Conservation (phyloP, 1,140 invertebrate genomes). For the Nephila pilipes region DNA sequence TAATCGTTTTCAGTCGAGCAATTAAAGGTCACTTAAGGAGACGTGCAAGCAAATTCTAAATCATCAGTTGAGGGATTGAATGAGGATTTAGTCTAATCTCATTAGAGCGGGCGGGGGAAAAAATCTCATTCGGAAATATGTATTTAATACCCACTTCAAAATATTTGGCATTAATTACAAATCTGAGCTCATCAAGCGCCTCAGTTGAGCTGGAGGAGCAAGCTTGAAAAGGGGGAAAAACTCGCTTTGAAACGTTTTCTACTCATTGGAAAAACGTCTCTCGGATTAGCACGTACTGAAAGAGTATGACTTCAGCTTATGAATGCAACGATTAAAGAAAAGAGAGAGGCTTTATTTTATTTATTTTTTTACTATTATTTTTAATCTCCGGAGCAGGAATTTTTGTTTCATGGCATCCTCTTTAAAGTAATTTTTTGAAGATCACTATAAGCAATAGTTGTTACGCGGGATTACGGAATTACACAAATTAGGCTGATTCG, state of each 20-base stretch:
- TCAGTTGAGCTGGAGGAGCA: background rate
- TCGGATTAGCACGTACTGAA: slow-evolving; percentile 4
- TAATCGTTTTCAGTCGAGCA: slow-evolving; percentile 25
- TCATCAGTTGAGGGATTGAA: slow-evolving; percentile 47
- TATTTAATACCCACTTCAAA: slow-evolving; percentile 73
- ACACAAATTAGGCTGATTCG: slow-evolving; percentile 26
- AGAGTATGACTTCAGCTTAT: slow-evolving; percentile 37
- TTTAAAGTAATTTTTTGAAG: slow-evolving; percentile 45
- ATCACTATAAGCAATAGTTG: slow-evolving; percentile 39
- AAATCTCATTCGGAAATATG: slow-evolving; percentile 64
- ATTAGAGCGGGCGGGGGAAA: slow-evolving; percentile 43
- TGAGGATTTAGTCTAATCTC: slow-evolving; percentile 70
- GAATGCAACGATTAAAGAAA: slow-evolving; percentile 35
- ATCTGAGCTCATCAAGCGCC: slow-evolving; percentile 27
- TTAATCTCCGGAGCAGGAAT: slow-evolving; percentile 20
- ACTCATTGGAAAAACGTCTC: slow-evolving; percentile 41
- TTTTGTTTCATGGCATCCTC: slow-evolving; percentile 41
- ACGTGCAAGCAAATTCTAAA: slow-evolving; percentile 51
- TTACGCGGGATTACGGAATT: slow-evolving; percentile 49
- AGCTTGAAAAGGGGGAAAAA: slow-evolving; percentile 19
- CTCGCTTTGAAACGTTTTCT: slow-evolving; percentile 43
- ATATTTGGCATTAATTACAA: slow-evolving; percentile 70
- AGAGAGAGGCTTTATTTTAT: slow-evolving; percentile 24
- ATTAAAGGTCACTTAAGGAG: slow-evolving; percentile 41
- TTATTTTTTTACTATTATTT: slow-evolving; percentile 18